Evolutionary conservation across 2,113 vertebrate genomes (phyloP).

Genomic region (Gallinago paraguaiae): DNA sequence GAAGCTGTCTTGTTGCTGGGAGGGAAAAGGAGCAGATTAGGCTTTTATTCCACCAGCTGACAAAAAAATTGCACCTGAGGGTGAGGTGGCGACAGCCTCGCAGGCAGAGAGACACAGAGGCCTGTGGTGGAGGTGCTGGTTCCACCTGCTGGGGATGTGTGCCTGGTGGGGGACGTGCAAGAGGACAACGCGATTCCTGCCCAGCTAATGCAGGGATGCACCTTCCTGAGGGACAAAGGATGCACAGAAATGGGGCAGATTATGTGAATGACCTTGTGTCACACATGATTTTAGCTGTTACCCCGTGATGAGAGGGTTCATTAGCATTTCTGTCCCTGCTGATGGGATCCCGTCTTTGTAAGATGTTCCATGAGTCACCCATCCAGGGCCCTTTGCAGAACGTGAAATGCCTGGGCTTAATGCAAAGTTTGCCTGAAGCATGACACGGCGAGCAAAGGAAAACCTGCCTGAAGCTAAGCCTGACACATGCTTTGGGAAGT

Average conservation of each 20-base stretch:
- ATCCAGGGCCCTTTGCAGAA: not conserved
- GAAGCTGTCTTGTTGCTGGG: not conserved
- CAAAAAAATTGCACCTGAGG: not conserved
- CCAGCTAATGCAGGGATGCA: not conserved
- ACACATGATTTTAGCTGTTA: not conserved
- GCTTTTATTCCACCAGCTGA: not conserved
- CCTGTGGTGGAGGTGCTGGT: not conserved
- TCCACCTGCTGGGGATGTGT: not conserved
- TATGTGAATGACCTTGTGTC: not conserved
- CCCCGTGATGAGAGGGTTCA: not conserved
- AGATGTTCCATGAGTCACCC: not conserved
- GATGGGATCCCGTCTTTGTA: not conserved
- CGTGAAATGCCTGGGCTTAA: not conserved
- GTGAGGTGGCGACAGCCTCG: not conserved
- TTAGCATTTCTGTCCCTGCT: not conserved
- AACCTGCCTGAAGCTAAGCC: conserved; percentile 12
- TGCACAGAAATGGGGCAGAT: not conserved
- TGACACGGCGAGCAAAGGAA: not conserved
- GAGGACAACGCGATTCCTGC: fast-evolving
- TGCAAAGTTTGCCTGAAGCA: not conserved
- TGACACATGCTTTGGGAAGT: not conserved
- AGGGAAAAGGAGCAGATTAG: not conserved
- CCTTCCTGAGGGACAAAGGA: not conserved
- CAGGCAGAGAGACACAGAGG: not conserved
- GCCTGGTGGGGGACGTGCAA: not conserved